phyloP scores from a whole-genome alignment of 1,140 invertebrate species.

The Magallana ariakensis region DNA sequence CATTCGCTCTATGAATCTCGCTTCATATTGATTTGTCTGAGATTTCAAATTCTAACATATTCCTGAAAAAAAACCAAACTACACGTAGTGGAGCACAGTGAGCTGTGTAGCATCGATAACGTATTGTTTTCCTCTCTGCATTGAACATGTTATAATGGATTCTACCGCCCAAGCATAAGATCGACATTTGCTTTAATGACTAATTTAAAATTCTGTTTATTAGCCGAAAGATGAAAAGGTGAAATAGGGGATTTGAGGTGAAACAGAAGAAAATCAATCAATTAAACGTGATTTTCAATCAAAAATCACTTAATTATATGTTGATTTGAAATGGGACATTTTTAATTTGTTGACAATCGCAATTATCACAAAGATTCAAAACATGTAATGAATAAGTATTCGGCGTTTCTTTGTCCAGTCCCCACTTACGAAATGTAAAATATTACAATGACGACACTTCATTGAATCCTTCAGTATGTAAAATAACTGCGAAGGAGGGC shows the following conservation, averaged over 20 bases:
- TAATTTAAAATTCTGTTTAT: conserved; percentile 11
- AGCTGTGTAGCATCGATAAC: conserved; percentile 25
- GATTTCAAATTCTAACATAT: conserved; percentile 35
- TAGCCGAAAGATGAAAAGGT: neutral
- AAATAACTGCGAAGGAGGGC: neutral
- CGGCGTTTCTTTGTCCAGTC: no score
- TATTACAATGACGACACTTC: no score
- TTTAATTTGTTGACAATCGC: no score
- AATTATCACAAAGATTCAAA: no score
- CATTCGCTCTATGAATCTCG: conserved; percentile 29
- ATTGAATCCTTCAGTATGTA: no score
- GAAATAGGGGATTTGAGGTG: neutral
- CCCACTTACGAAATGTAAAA: no score
- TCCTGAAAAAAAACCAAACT: neutral
- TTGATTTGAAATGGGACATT: no score
- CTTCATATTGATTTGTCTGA: conserved; percentile 5
- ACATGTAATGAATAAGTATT: no score
- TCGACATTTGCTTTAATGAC: neutral
- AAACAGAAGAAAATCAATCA: conserved; percentile 4
- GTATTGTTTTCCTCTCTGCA: neutral
- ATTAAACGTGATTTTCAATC: neutral
- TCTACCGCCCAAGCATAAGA: neutral
- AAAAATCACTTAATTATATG: no score
- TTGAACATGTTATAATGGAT: conserved; percentile 38
- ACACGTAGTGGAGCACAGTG: neutral